Base-by-base conservation (phyloP, 2,113 vertebrate genomes). In the Caracal caracal region DNA sequence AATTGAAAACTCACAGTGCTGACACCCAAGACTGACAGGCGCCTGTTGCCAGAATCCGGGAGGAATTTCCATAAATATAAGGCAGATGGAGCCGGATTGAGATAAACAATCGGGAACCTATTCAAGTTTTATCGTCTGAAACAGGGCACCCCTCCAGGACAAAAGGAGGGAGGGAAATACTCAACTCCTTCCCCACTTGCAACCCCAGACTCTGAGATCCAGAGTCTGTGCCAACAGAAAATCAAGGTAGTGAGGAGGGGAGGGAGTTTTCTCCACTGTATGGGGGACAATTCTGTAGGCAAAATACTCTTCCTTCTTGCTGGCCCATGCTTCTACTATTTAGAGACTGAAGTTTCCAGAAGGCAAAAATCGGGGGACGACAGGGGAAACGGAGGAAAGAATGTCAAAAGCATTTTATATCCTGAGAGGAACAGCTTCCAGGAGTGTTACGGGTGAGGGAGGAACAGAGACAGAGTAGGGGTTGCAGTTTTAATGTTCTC, bases 1-100 rank as follows among this genome's bases (percentile, higher is more conserved):
- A 96, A 82, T 11, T 81, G 66, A 94, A 73, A 90, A 59, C 88
- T 86, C 93, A 43, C 40, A 71, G 88, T 16, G 83, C 84, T 85
- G 91, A 97, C 91, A 83, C 59, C 83, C 66, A n/a, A 94, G 84
- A 97, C 88, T 92, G 97, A 97, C 88, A 94, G 93, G 84, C 53
- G 2, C 75, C 75, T 26, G 47, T 53, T 85, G 91, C 91, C 93
- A 96, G 95, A 90, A 85, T 92, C 87, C 85, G 66, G 83, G 61
- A 96, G 94, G 81, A 96, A 96, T 93, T 93, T 96, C 93, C 96
- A 96, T 95, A 95, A 96, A 96, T 85, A 71, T 30, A 30, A 95
- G 93, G 96, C 97, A 97, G 90, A 92, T 90, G 78, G 90, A 91
- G 78, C 71, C 13, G 61, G 96, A 79, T 37, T 40, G 78, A 82